A percentile compares a stretch with the other conserved stretches of the same genome.
Conservation (phyloP, 2,888 invertebrate genomes). For the Lycocerus yunnanus region DNA sequence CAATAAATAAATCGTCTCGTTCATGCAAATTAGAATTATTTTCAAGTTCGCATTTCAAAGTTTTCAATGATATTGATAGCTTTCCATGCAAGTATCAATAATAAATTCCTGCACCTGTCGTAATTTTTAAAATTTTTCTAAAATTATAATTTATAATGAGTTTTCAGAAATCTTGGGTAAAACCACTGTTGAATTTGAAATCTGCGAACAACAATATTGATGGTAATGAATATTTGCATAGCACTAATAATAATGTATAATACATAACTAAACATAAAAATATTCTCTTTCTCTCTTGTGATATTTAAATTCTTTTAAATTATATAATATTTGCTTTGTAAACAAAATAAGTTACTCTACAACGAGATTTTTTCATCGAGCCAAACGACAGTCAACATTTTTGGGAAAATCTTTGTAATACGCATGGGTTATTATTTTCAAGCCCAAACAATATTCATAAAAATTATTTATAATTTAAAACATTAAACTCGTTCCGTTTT, state of each 20-base stretch:
- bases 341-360: neutral
- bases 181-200: neutral
- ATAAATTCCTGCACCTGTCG: neutral
- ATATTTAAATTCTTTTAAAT: neutral
- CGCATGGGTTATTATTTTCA: too few species aligned
- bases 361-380: too few species aligned
- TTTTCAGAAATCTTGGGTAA: neutral
- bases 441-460: too few species aligned
- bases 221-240: too few species aligned
- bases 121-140: neutral
- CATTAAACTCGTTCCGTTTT: too few species aligned
- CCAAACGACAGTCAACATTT: too few species aligned
- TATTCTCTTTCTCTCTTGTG: neutral
- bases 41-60: neutral
- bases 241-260: too few species aligned
- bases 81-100: neutral
- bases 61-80: neutral
- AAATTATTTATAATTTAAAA: neutral
- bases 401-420: too few species aligned
- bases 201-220: too few species aligned
- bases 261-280: neutral
- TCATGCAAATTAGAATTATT: neutral
- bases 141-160: neutral
- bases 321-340: neutral
- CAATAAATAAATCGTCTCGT: neutral